Evolutionary conservation across 1,140 invertebrate species (phyloP), one percentile per base, ranked within the genome.

Genomic region (Pantala flavescens): DNA sequence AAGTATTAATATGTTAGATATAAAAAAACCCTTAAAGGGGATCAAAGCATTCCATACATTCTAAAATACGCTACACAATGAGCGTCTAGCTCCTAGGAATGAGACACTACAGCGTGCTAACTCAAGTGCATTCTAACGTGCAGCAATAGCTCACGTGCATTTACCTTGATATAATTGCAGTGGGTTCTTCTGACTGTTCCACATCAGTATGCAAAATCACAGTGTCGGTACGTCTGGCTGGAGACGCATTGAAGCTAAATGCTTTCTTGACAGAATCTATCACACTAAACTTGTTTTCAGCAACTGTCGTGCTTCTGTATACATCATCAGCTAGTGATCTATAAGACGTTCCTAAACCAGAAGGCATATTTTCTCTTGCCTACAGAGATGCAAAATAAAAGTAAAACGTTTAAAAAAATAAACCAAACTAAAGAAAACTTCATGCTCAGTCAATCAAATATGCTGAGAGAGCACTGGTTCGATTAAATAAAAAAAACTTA

Each of bases 221-320:
- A 36, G 83, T 82, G 76, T 88, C 85, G 75, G 84, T 85, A 77
- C 85, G 85, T 77, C 82, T 84, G 7, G 83, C 83, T 24, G 74
- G 70, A 49, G 75, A 63, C n/a, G 77, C 76, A 16, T 82, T 81
- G 80, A 87, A 87, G 81, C 82, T 87, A 82, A 89, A 85, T 70
- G 85, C 87, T 81, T 87, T 88, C 84, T 88, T 89, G 72, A 89
- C 82, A 74, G 84, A 86, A 76, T 88, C 87, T 76, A 89, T 79
- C 43, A 89, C 81, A 74, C 82, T 85, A 76, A 85, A 83, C 36
- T 83, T 85, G 76, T 84, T 83, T 76, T 87, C 86, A 73, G 84
- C 82, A 78, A 88, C 84, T 49, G 87, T 89, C 23, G 88, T 89
- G 78, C 86, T 85, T 79, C 86, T 87, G 84, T 89, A 89, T 81